Percentiles rank a stretch among this genome's conserved stretches.
These are phyloP conservation scores for Spialia ferax DNA, from an alignment of 2,888 invertebrate genomes.

Conservation along the genomic window DNA sequence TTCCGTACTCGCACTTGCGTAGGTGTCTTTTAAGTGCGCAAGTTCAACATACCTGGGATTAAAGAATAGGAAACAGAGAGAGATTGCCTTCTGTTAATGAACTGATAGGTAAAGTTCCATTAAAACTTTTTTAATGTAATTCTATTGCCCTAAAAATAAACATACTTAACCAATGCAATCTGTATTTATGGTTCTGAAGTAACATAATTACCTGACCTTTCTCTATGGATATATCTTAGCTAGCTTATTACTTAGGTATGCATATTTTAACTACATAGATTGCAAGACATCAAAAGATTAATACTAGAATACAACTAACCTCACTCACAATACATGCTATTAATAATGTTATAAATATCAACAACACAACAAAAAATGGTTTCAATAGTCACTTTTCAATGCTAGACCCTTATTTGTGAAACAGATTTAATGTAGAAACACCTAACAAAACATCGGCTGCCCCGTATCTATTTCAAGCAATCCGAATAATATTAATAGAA, in stretches of 20 bases:
- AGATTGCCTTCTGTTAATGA: no score
- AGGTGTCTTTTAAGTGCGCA: neutral
- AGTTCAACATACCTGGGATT: neutral
- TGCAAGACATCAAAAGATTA: neutral
- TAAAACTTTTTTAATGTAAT: no score
- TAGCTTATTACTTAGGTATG: no score
- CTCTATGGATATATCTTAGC: no score
- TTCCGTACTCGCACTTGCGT: neutral
- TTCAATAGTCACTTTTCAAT: slow-evolving; percentile 15
- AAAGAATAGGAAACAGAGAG: no score
- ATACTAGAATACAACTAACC: neutral
- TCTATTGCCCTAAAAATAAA: no score
- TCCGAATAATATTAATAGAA: slow-evolving; percentile 36
- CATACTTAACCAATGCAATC: no score
- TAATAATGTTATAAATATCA: neutral
- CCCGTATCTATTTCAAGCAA: slow-evolving; percentile 37
- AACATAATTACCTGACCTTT: no score
- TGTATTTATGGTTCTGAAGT: no score
- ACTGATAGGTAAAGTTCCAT: no score
- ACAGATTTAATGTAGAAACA: slow-evolving; percentile 25
- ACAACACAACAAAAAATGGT: neutral
- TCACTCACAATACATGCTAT: neutral
- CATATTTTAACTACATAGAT: no score
- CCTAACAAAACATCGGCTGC: slow-evolving; percentile 31
- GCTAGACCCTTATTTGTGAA: slow-evolving; percentile 29